Conservation (phyloP, 2,888 invertebrate species). For the Psococerastis gibbosa region DNA sequence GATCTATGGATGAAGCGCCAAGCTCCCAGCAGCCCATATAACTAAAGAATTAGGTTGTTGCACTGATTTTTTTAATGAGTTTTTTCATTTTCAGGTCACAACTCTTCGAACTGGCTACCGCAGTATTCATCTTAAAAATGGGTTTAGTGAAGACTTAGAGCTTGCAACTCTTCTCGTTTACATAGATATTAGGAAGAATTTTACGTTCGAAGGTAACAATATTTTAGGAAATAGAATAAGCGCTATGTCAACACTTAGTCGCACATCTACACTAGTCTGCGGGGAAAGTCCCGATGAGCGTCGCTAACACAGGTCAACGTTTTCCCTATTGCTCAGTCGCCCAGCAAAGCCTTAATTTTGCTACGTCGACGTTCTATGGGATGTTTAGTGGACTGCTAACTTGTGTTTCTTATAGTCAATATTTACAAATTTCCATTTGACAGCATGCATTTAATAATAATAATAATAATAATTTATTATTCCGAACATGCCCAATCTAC, state of each 20-base stretch:
- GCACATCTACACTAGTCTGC: constrained; percentile 7
- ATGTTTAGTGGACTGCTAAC: too few relatives aligned
- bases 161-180: constrained; percentile 75
- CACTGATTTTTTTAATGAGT: too few relatives aligned
- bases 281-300: constrained; percentile 7
- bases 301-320: constrained; percentile 11
- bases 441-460: too few relatives aligned
- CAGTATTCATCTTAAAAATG: constrained; percentile 78
- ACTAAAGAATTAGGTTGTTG: too few relatives aligned
- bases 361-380: too few relatives aligned
- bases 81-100: constrained; percentile 35
- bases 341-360: neutral
- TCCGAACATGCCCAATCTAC: too few relatives aligned
- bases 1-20: too few relatives aligned
- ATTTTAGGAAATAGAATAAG: neutral
- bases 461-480: too few relatives aligned
- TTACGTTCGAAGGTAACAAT: constrained; percentile 22
- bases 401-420: too few relatives aligned
- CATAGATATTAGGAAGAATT: constrained; percentile 42
- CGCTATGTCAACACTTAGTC: neutral
- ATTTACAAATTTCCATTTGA: too few relatives aligned
- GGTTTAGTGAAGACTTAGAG: constrained; percentile 81
- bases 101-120: constrained; percentile 73
- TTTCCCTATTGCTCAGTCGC: neutral
- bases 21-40: too few relatives aligned